Conservation (phyloP, 2,113 vertebrate genomes). For the Euleptes europaea region DNA sequence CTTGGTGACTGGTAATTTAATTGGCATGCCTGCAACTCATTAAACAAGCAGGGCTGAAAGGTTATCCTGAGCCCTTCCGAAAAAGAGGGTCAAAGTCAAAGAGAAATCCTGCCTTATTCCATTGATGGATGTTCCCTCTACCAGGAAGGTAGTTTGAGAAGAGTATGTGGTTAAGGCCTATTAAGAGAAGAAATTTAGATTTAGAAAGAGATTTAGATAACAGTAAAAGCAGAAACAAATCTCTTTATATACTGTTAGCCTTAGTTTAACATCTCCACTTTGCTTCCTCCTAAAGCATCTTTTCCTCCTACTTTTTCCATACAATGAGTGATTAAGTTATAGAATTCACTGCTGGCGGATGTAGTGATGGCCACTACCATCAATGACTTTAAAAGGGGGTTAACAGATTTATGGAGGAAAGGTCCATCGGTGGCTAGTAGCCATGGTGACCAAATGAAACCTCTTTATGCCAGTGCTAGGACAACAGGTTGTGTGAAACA, state of each 20-base stretch:
- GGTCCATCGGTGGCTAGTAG: too few species aligned
- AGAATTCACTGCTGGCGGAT: too few species aligned
- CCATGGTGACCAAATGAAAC: too few species aligned
- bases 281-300: too few species aligned
- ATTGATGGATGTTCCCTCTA: fast-evolving
- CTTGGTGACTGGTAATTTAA: slow-evolving; percentile 12
- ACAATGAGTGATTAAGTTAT: too few species aligned
- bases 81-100: background rate
- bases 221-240: background rate
- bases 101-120: background rate
- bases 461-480: too few species aligned
- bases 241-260: background rate
- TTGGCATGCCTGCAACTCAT: background rate
- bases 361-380: too few species aligned
- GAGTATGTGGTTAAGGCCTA: too few species aligned
- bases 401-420: too few species aligned
- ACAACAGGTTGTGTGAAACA: too few species aligned
- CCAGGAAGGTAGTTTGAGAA: background rate
- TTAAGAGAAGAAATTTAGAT: background rate
- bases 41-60: background rate
- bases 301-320: background rate
- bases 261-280: background rate
- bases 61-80: background rate
- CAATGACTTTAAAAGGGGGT: too few species aligned
- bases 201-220: background rate